A percentile compares a stretch with the other conserved stretches of the same genome.
Conservation (phyloP, 2,113 vertebrate genomes). For the Tyrannus savana region DNA sequence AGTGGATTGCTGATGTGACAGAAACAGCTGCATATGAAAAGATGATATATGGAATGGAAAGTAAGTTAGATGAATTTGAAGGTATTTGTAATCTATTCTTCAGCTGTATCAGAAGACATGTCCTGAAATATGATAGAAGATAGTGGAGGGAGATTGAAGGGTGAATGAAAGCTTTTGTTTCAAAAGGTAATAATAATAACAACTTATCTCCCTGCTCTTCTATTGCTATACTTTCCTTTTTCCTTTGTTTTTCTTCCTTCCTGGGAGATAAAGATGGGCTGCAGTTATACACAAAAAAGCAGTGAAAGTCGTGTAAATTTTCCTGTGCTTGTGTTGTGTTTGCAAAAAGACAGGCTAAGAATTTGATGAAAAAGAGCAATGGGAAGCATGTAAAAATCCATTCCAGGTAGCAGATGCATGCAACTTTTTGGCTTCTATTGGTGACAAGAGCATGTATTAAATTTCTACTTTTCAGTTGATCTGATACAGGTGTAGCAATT, state of each 20-base stretch:
- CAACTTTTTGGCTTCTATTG: not conserved
- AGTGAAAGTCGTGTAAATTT: not conserved
- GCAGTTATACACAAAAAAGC: conserved; percentile 11
- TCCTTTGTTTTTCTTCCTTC: not conserved
- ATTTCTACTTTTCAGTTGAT: not conserved
- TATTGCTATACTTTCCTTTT: not conserved
- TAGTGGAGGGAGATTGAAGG: conserved; percentile 17
- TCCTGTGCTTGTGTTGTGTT: not conserved
- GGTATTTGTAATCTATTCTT: conserved; percentile 54
- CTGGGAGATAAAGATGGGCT: not conserved
- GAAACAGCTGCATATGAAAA: conserved; percentile 53
- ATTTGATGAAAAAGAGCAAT: not conserved
- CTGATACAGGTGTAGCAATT: conserved; percentile 11
- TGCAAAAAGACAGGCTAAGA: not conserved
- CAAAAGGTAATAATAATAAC: conserved; percentile 50
- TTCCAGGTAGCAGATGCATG: not conserved
- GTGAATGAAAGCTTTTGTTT: conserved; percentile 59
- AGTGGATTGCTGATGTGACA: conserved; percentile 52
- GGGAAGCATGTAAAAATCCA: conserved; percentile 17
- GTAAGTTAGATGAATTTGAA: conserved; percentile 60
- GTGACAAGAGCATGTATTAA: not conserved
- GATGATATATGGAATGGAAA: conserved; percentile 59
- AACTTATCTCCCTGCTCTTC: not conserved
- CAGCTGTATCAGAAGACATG: conserved; percentile 30
- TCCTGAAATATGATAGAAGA: conserved; percentile 52